These are phyloP conservation scores for Apoda limacodes DNA, from an alignment of 2,888 invertebrate species.

Conservation along the genomic window DNA sequence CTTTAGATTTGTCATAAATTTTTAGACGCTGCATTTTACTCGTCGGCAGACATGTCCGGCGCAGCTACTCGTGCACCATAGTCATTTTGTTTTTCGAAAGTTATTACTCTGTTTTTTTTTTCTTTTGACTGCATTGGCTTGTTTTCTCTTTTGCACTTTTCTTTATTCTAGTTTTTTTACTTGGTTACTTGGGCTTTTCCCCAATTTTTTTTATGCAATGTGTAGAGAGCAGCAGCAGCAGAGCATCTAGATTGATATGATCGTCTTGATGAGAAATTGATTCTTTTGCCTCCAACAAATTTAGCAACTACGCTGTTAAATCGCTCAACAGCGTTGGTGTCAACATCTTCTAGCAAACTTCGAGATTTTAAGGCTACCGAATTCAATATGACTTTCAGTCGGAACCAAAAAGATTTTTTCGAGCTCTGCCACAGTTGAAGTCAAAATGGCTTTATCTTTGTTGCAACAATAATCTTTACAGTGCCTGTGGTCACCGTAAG, in stretches of 20 bases:
- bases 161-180: background rate
- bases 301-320: slow-evolving; percentile 17
- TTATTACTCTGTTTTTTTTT: slow-evolving; percentile 1
- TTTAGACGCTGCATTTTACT: background rate
- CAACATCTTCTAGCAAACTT: slow-evolving; percentile 12
- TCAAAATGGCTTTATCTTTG: slow-evolving; percentile 2
- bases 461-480: slow-evolving; percentile 3
- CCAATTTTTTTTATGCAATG: too few relatives aligned
- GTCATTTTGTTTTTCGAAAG: slow-evolving; percentile 3
- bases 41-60: slow-evolving; percentile 2
- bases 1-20: slow-evolving; percentile 5
- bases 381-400: slow-evolving; percentile 6
- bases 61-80: slow-evolving; percentile 3
- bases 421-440: slow-evolving; percentile 4
- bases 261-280: slow-evolving; percentile 12
- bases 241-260: slow-evolving; percentile 12
- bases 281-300: slow-evolving; percentile 18
- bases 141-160: slow-evolving; percentile 1
- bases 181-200: slow-evolving; percentile 1
- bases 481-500: slow-evolving; percentile 3
- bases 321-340: slow-evolving; percentile 12
- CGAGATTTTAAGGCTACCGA: slow-evolving; percentile 8
- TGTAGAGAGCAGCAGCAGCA: slow-evolving; percentile 12
- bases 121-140: background rate
- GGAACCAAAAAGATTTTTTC: slow-evolving; percentile 7